A percentile compares a stretch with the other conserved stretches of the same genome.
These are phyloP conservation scores for Silurus lanzhouensis DNA, from an alignment of 2,797 vertebrate genomes.

Conservation along the genomic window DNA sequence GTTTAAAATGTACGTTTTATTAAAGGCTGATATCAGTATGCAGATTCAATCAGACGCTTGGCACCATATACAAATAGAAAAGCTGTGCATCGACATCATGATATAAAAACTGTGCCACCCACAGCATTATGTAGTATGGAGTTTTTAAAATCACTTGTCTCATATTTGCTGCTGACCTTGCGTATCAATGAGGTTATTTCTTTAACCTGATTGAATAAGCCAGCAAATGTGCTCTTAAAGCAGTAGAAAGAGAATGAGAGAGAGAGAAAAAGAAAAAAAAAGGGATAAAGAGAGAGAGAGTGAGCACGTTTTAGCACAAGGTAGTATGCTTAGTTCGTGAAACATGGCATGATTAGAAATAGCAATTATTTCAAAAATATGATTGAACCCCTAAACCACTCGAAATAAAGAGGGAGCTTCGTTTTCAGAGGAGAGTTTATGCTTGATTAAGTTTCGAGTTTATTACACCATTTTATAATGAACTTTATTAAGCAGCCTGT, in stretches of 20 bases:
- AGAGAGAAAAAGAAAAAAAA: neutral
- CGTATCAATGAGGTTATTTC: neutral
- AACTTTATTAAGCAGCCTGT: neutral
- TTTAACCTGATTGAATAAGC: neutral
- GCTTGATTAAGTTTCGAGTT: neutral
- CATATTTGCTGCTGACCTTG: neutral
- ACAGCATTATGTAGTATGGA: too few species aligned
- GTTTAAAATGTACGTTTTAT: neutral
- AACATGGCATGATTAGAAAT: neutral
- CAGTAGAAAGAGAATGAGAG: neutral
- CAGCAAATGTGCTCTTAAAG: neutral
- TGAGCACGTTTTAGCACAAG: too few species aligned
- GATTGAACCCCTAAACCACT: neutral
- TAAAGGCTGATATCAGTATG: neutral
- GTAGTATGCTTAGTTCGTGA: neutral
- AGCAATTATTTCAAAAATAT: neutral
- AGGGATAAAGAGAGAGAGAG: neutral
- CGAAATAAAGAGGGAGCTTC: neutral
- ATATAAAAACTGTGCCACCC: too few species aligned
- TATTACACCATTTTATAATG: neutral
- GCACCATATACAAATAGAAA: neutral
- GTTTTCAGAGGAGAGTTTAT: neutral
- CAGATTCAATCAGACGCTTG: neutral
- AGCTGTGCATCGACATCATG: too few species aligned
- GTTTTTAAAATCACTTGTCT: neutral